Base-by-base conservation (phyloP, 2,888 invertebrate genomes). In the Patella caerulea region DNA sequence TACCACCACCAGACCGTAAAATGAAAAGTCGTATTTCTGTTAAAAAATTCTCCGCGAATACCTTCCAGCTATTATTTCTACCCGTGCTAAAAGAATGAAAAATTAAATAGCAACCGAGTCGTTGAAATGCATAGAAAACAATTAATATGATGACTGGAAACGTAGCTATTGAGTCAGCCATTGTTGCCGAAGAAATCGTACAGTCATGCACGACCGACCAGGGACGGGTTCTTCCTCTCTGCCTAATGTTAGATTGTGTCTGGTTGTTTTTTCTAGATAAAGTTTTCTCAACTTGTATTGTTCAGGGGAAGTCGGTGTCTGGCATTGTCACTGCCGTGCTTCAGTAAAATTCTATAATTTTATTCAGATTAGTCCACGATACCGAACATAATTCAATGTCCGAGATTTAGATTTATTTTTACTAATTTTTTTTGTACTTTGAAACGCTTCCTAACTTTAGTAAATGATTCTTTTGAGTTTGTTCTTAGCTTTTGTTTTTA, bases 111-210 rank as follows among this genome's bases (percentile, higher is more conserved):
- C 65, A 65, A 24, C 65, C 19, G 24, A 65, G 65, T 65, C 24
- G 65, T 65, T 65, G 19, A 65, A 65, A 65, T 65, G 65, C 65
- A 65, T 24, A 24, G 19, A 65, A 65, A 65, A 65, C 65, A 65
- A 65, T 24, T 19, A 24, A 24, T 12, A 19, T 65, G 65, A 7
- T 45, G 45, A 45, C 45, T 45, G 45, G 45, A 45, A 45, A 45
- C 12, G 24, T 65, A 24, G 65, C 11, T 24, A 65, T 24, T 19
- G 24, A 65, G 65, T 19, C 19, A 65, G 17, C 19, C 65, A 65
- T 65, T 65, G 65, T 65, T 65, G 19, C 24, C 11, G 24, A 24
- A 24, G 24, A 65, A 65, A 65, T 24, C 19, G 24, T 65, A 65
- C 19, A 11, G 65, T 65, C 24, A 19, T 65, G 65, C 65, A 24